Conservation (phyloP, 2,113 vertebrate species). For the Channa maculata region DNA sequence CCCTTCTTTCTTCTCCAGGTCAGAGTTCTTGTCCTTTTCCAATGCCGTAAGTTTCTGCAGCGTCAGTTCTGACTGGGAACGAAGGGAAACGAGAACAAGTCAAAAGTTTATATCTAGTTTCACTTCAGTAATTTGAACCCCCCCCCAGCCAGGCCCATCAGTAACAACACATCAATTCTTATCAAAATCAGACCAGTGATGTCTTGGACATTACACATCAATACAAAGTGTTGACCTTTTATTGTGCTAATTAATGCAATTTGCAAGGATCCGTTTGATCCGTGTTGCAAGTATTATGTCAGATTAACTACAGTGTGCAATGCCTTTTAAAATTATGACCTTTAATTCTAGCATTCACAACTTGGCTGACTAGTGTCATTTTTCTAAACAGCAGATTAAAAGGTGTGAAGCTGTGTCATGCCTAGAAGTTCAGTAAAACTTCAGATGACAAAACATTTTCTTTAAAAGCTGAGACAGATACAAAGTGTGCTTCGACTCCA, state of each 20-base stretch:
- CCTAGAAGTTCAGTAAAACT: neutral
- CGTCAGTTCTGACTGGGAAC: conserved; percentile 92
- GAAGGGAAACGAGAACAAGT: conserved; percentile 22
- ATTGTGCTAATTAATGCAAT: conserved; percentile 27
- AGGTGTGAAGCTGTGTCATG: neutral
- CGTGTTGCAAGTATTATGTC: conserved; percentile 3
- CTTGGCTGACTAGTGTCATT: neutral
- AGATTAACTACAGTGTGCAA: neutral
- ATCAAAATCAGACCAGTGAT: neutral
- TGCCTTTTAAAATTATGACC: conserved; percentile 15
- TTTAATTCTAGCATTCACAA: conserved; percentile 17
- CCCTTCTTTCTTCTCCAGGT: conserved; percentile 96
- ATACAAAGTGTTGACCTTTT: conserved; percentile 37
- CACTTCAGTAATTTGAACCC: neutral
- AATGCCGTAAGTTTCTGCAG: conserved; percentile 94
- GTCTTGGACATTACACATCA: neutral
- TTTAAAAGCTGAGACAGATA: too few species aligned
- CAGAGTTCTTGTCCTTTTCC: conserved; percentile 95
- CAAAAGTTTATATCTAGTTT: neutral
- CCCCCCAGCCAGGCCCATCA: neutral
- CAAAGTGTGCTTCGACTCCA: too few species aligned
- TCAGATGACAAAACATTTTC: neutral
- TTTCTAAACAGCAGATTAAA: neutral
- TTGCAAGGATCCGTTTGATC: conserved; percentile 4
- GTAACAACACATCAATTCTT: neutral